These are phyloP conservation scores for Latrodectus geometricus DNA, from an alignment of 1,140 invertebrate genomes.

Conservation along the genomic window DNA sequence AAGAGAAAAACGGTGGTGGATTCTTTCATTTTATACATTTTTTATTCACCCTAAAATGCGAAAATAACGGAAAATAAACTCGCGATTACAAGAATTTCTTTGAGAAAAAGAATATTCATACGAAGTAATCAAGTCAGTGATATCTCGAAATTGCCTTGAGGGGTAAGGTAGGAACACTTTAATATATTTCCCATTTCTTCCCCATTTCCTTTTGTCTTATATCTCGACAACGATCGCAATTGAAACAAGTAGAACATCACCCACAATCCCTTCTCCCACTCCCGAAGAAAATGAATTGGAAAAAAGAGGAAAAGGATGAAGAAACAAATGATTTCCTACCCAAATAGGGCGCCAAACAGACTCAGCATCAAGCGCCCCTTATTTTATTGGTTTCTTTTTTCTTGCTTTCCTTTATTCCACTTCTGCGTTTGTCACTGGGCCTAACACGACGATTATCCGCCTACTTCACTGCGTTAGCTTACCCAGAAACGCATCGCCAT, in stretches of 20 bases:
- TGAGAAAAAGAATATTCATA: too few relatives aligned
- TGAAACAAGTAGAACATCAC: background rate
- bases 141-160: too few relatives aligned
- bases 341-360: background rate
- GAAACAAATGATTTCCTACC: background rate
- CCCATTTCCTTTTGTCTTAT: background rate
- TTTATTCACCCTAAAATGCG: too few relatives aligned
- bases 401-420: background rate
- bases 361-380: background rate
- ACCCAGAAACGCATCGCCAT: background rate
- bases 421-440: background rate
- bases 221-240: background rate
- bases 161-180: too few relatives aligned
- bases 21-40: too few relatives aligned
- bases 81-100: too few relatives aligned
- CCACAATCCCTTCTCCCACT: background rate
- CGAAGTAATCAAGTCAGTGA: too few relatives aligned
- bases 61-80: too few relatives aligned
- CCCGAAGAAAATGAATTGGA: background rate
- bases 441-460: background rate
- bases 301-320: background rate
- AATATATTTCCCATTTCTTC: too few relatives aligned
- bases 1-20: too few relatives aligned
- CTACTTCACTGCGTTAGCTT: background rate
- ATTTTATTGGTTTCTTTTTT: background rate